phyloP scores from a whole-genome alignment of 2,888 invertebrate species.

The Meteorus cinctellus region DNA sequence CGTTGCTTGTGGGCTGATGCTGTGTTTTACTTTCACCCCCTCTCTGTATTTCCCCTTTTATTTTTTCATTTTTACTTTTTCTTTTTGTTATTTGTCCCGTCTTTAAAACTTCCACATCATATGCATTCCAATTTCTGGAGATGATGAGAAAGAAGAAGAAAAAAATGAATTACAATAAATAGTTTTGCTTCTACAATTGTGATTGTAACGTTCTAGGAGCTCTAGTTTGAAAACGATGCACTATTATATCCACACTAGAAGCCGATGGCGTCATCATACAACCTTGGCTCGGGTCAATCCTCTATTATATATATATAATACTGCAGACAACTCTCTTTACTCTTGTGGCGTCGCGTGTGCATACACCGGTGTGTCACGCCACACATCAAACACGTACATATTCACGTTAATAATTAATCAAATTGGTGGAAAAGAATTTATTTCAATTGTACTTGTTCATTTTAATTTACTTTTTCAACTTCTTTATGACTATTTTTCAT shows the following conservation, averaged over 20 bases:
- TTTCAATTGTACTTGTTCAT: background rate
- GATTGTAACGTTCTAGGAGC: background rate
- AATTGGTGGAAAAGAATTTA: background rate
- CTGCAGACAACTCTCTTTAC: conserved; percentile 43
- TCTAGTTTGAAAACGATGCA: conserved; percentile 61
- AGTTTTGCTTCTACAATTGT: background rate
- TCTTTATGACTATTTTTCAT: conserved; percentile 5
- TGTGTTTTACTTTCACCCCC: conserved; percentile 44
- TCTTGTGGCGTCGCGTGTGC: conserved; percentile 40
- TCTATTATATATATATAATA: conserved; percentile 62
- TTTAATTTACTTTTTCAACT: background rate
- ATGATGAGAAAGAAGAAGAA: background rate
- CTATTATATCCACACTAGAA: conserved; percentile 71
- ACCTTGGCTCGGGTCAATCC: conserved; percentile 73
- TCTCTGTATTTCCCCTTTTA: conserved; percentile 41
- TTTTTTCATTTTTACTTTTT: conserved; percentile 9
- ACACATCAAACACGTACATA: conserved; percentile 42
- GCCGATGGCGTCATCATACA: conserved; percentile 71
- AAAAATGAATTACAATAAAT: too few species aligned
- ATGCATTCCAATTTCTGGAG: background rate
- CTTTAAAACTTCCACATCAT: background rate
- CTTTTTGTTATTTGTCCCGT: background rate
- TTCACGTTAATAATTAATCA: conserved; percentile 1
- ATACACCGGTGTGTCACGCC: conserved; percentile 38
- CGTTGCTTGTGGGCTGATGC: conserved; percentile 38